Conservation (phyloP, 2,113 vertebrate genomes). For the Leptocoma aspasia region DNA sequence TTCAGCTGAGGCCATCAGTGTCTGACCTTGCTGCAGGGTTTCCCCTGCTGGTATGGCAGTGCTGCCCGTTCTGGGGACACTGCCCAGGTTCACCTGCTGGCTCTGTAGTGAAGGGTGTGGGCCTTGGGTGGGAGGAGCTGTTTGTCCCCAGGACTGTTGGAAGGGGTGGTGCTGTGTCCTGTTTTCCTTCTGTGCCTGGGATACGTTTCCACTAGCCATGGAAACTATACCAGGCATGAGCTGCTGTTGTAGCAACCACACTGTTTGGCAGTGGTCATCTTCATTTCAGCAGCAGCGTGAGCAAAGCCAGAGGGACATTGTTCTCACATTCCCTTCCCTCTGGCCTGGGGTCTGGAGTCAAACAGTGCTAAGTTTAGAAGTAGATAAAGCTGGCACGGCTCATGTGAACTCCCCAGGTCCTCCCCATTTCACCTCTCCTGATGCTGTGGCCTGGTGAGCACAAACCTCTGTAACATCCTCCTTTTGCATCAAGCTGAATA, state of each 20-base stretch:
- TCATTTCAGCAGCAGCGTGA: background rate
- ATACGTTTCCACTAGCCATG: background rate
- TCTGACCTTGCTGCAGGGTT: background rate
- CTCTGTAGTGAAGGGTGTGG: background rate
- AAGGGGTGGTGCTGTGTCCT: background rate
- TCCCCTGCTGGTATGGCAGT: background rate
- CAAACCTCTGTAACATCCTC: background rate
- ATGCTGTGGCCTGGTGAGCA: background rate
- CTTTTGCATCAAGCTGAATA: background rate
- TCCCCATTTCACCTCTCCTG: background rate
- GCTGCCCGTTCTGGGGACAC: background rate
- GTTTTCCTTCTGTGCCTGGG: background rate
- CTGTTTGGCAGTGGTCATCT: constrained; percentile 7
- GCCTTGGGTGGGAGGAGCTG: background rate
- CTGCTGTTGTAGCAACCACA: constrained; percentile 47
- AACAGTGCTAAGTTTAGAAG: background rate
- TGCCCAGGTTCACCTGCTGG: background rate
- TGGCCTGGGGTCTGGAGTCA: background rate
- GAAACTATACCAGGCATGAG: constrained; percentile 38
- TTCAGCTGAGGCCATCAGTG: background rate
- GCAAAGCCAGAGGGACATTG: constrained; percentile 21
- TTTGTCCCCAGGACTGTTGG: background rate
- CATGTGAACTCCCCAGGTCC: background rate
- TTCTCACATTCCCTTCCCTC: background rate
- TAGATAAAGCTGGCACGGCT: background rate